Base-by-base conservation (phyloP, 2,888 invertebrate species). In the Pyralis farinalis region DNA sequence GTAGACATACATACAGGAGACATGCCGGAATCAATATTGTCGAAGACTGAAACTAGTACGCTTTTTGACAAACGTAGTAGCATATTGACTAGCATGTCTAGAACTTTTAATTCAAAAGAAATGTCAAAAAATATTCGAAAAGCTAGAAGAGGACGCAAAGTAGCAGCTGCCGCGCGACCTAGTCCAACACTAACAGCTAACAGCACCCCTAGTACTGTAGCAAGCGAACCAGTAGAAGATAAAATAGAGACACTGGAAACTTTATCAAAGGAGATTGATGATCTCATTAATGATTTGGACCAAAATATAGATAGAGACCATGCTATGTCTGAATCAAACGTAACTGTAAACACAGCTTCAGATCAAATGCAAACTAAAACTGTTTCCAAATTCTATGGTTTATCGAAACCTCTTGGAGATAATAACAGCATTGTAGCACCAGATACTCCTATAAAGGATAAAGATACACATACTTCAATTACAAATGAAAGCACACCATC, bases 41-140 rank as follows among this genome's bases (percentile, higher is more conserved):
- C 90, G 72, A 91, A 91, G 77, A 92, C 91, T 91, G 91, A 86
- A 70, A 77, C 90, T 59, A 89, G 91, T 79, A 87, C 86, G 63
- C 91, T 85, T 76, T 79, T 80, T 62, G 71, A 81, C 63, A 83
- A 81, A 54, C 84, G 87, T 71, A 86, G 80, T 76, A 83, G 82
- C 73, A 90, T 90, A 75, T 72, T 90, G 67, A 85, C 78, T 67
- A 85, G 89, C 69, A 90, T 90, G 90, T 90, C 90, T 43, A 87
- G 80, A 73, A 87, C 86, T 63, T 90, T 90, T 70, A 90, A 90
- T 63, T 84, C 90, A 37, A 86, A 84, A 49, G 81, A 87, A 46
- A 66, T 88, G 47, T 76, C 84, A 11, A 89, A 88, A 55, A 88
- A 87, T 66, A 88, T 90, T 40, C 75, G 88, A 40, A 78, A 83